phyloP scores from a whole-genome alignment of 2,888 invertebrate genomes.

The Andricus curvator region DNA sequence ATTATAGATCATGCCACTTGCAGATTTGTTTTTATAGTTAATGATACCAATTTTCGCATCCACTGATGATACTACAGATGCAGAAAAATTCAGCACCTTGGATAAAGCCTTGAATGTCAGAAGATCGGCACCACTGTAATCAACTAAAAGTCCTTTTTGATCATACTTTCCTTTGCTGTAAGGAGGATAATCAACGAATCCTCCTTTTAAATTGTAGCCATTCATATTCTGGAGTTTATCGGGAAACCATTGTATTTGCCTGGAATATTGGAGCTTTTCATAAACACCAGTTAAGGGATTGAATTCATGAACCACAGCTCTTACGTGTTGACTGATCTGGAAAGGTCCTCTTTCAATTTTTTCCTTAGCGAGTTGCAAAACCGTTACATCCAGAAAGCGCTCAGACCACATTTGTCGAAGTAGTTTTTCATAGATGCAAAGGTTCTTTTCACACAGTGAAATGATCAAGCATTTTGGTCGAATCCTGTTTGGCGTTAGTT shows the following conservation, averaged over 20 bases:
- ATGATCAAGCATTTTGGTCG: no score
- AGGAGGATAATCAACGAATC: background rate
- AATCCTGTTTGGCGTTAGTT: no score
- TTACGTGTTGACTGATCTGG: background rate
- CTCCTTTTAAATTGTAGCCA: background rate
- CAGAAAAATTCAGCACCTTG: background rate
- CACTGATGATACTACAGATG: background rate
- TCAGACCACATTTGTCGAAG: background rate
- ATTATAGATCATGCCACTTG: background rate
- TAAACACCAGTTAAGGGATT: background rate
- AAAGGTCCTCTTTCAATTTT: background rate
- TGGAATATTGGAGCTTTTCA: background rate
- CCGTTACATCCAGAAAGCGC: background rate
- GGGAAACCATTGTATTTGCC: background rate
- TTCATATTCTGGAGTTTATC: constrained; percentile 6
- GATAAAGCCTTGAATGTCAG: background rate
- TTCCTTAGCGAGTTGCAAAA: background rate
- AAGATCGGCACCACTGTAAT: background rate
- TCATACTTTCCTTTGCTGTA: background rate
- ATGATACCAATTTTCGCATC: background rate
- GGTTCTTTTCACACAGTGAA: no score
- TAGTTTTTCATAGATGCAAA: background rate
- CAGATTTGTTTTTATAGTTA: background rate
- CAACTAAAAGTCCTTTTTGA: background rate
- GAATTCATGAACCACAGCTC: no score